Percentiles rank a stretch among this genome's conserved stretches.
Conservation (phyloP, 2,888 invertebrate species). For the Troides helena region DNA sequence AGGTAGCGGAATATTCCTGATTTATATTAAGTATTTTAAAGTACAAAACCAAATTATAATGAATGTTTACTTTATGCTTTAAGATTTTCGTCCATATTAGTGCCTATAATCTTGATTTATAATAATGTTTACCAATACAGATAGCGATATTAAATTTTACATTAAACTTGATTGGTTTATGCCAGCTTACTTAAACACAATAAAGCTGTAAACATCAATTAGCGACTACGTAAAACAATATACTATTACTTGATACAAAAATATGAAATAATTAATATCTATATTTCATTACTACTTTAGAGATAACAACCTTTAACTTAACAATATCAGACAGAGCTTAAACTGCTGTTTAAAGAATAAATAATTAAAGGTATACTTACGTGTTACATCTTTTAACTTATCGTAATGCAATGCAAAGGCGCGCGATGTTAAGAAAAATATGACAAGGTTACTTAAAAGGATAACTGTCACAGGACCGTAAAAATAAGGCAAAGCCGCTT, state of each 20-base stretch:
- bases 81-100: not conserved
- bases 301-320: too few species aligned
- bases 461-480: constrained; percentile 81
- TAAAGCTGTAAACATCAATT: constrained; percentile 1
- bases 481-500: constrained; percentile 81
- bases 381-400: constrained; percentile 72
- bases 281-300: too few species aligned
- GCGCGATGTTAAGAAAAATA: constrained; percentile 78
- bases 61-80: too few species aligned
- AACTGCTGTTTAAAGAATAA: too few species aligned
- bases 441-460: constrained; percentile 72
- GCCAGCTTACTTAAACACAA: not conserved
- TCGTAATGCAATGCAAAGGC: constrained; percentile 75
- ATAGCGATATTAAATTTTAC: not conserved
- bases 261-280: constrained; percentile 6
- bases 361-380: constrained; percentile 49
- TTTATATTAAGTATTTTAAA: too few species aligned
- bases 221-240: constrained; percentile 18
- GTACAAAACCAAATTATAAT: too few species aligned
- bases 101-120: too few species aligned
- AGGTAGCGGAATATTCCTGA: too few species aligned
- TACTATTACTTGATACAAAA: constrained; percentile 10
- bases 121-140: not conserved
- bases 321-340: too few species aligned
- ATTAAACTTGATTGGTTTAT: not conserved